Percentiles rank a stretch among this genome's conserved stretches.
phyloP scores from a whole-genome alignment of 1,140 invertebrate species.

The Vanessa atalanta region DNA sequence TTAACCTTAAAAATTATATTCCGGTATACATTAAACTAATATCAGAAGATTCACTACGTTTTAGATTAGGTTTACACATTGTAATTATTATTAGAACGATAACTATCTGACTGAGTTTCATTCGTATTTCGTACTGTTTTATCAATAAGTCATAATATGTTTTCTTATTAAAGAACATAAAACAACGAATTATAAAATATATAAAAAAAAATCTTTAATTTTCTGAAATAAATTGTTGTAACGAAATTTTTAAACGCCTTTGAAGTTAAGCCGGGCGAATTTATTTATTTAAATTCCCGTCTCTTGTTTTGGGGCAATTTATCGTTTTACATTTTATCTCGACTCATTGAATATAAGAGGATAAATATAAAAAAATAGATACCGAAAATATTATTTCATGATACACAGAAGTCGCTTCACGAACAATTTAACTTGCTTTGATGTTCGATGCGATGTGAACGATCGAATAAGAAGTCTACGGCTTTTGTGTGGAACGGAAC shows the following conservation, averaged over 20 bases:
- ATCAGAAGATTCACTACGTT: too few relatives aligned
- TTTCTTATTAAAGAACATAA: too few relatives aligned
- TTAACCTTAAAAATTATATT: too few relatives aligned
- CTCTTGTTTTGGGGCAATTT: constrained; percentile 28
- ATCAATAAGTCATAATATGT: too few relatives aligned
- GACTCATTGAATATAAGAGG: constrained; percentile 34
- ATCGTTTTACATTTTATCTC: constrained; percentile 31
- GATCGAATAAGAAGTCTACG: constrained; percentile 27
- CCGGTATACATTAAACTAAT: too few relatives aligned
- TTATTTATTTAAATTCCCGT: constrained; percentile 43
- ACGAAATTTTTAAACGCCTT: constrained; percentile 21
- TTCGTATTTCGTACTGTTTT: too few relatives aligned
- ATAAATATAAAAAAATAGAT: constrained; percentile 36
- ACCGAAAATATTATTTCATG: constrained; percentile 9
- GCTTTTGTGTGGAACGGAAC: constrained; percentile 1
- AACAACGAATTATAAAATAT: too few relatives aligned
- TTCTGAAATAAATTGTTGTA: neutral
- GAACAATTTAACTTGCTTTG: constrained; percentile 45
- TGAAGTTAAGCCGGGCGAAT: constrained; percentile 41
- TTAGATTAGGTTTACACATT: too few relatives aligned
- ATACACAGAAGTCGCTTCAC: constrained; percentile 32
- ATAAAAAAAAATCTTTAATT: too few relatives aligned
- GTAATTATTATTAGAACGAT: too few relatives aligned
- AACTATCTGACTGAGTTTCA: too few relatives aligned
- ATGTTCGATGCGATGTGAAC: constrained; percentile 25